phyloP scores from a whole-genome alignment of 2,888 invertebrate species.

The Oligia fasciuncula region DNA sequence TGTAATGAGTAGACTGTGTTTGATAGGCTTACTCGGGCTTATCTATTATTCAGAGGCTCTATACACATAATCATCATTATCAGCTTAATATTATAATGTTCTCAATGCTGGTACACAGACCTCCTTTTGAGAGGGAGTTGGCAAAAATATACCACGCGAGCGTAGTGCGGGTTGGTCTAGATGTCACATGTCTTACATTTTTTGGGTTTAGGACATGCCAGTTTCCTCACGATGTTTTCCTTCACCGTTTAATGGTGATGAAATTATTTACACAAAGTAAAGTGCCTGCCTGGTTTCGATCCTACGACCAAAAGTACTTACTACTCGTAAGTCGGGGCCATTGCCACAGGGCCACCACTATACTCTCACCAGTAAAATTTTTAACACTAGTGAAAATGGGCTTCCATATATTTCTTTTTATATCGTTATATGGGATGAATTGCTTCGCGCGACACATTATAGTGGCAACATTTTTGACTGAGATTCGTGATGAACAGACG shows the following conservation, averaged over 20 bases:
- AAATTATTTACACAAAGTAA: no score
- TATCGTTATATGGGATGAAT: background rate
- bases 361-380: background rate
- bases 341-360: no score
- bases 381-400: background rate
- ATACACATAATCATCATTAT: background rate
- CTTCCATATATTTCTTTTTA: background rate
- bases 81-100: background rate
- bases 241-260: no score
- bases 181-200: no score
- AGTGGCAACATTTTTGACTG: background rate
- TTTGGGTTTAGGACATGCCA: background rate
- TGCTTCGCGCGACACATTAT: background rate
- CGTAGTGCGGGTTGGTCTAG: background rate
- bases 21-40: background rate
- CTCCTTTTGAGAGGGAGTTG: background rate
- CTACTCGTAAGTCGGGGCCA: no score
- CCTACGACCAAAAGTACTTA: no score
- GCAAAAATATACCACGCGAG: background rate
- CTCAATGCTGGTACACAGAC: background rate
- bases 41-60: background rate
- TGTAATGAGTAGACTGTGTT: background rate
- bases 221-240: no score
- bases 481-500: background rate
- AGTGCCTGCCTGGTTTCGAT: no score